Conservation (phyloP, 2,797 vertebrate genomes). For the Melanotaenia boesemani region DNA sequence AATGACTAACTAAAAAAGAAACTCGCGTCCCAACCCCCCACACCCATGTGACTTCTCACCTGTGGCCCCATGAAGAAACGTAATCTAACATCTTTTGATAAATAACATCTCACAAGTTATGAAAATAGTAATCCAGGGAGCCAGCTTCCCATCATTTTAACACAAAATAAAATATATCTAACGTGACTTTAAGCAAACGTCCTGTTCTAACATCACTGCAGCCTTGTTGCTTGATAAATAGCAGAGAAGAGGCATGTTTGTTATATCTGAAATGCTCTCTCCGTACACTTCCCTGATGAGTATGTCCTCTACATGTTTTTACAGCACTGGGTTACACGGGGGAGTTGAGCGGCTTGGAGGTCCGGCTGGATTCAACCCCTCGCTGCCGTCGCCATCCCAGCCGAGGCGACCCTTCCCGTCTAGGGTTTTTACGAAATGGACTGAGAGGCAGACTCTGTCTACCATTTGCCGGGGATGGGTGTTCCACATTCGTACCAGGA, state of each 20-base stretch:
- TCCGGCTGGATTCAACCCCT: constrained; percentile 17
- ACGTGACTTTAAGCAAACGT: constrained; percentile 39
- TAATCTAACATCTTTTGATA: constrained; percentile 85
- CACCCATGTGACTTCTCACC: constrained; percentile 44
- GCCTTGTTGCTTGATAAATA: constrained; percentile 87
- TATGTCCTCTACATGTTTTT: constrained; percentile 80
- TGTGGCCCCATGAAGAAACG: constrained; percentile 55
- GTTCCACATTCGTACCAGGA: constrained; percentile 97
- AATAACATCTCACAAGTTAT: constrained; percentile 93
- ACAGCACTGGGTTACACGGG: constrained; percentile 68
- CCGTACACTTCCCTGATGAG: constrained; percentile 81
- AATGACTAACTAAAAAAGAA: constrained; percentile 1
- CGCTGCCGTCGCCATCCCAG: constrained; percentile 37
- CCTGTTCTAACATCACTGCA: constrained; percentile 27
- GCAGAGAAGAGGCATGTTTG: constrained; percentile 77
- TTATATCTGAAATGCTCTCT: constrained; percentile 74
- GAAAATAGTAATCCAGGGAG: constrained; percentile 82
- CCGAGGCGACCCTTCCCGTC: constrained; percentile 27
- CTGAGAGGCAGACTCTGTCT: constrained; percentile 13
- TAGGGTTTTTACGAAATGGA: constrained; percentile 1
- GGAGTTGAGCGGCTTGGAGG: background rate
- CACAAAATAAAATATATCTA: constrained; percentile 62
- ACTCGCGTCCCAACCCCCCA: constrained; percentile 66
- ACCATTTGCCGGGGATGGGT: constrained; percentile 97
- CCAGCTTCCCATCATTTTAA: constrained; percentile 75